phyloP scores from a whole-genome alignment of 2,888 invertebrate species.

The Apodemia hepburni region DNA sequence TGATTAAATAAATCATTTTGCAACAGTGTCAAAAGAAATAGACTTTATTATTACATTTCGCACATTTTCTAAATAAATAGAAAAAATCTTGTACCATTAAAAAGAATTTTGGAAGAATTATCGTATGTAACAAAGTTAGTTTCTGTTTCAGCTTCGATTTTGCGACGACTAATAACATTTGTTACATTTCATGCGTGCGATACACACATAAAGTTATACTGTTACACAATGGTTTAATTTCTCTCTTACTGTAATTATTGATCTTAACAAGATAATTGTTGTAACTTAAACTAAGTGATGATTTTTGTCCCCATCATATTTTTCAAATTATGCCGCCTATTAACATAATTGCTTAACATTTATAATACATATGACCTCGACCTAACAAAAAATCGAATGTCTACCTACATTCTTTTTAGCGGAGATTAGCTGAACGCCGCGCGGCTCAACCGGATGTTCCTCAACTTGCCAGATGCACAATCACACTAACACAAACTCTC shows the following conservation, averaged over 20 bases:
- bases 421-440: background rate
- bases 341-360: conserved; percentile 9
- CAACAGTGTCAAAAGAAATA: too few species aligned
- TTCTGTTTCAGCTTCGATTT: too few species aligned
- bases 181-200: too few species aligned
- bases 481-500: conserved; percentile 76
- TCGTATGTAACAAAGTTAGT: too few species aligned
- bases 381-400: conserved; percentile 12
- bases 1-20: too few species aligned
- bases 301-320: conserved; percentile 4
- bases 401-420: conserved; percentile 9
- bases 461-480: conserved; percentile 66
- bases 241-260: background rate
- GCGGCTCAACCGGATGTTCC: conserved; percentile 64
- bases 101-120: too few species aligned
- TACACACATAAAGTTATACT: too few species aligned
- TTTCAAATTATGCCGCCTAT: conserved; percentile 5
- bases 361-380: conserved; percentile 5
- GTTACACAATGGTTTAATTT: background rate
- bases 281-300: background rate
- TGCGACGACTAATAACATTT: too few species aligned
- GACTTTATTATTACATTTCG: too few species aligned
- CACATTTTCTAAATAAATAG: too few species aligned
- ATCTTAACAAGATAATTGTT: conserved; percentile 6
- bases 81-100: too few species aligned